Percentiles rank a stretch among this genome's conserved stretches.
phyloP scores from a whole-genome alignment of 2,113 vertebrate species.

The Anhinga anhinga region DNA sequence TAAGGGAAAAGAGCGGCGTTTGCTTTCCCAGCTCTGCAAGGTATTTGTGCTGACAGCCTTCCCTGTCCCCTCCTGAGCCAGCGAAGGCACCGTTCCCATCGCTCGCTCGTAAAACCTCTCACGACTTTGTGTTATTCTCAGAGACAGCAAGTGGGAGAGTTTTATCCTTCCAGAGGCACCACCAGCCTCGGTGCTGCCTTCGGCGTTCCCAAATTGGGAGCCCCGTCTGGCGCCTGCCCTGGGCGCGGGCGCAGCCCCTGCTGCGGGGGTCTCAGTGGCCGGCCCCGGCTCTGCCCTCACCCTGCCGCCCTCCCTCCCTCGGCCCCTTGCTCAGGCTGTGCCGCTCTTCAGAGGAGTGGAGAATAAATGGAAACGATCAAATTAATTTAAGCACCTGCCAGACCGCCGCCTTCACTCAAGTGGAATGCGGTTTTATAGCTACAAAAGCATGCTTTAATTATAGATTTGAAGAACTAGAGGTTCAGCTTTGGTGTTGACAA shows the following conservation, averaged over 20 bases:
- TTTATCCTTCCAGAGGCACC: background rate
- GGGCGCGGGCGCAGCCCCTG: background rate
- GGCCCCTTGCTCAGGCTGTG: background rate
- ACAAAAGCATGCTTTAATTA: background rate
- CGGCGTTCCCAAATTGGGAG: background rate
- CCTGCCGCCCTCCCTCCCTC: background rate
- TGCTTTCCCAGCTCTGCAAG: background rate
- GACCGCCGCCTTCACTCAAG: background rate
- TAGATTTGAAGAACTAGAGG: background rate
- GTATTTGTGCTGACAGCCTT: background rate
- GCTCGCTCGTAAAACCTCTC: background rate
- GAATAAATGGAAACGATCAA: background rate
- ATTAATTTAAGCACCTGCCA: background rate
- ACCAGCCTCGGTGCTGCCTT: background rate
- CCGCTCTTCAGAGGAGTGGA: background rate
- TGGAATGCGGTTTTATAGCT: background rate
- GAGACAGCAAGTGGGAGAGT: background rate
- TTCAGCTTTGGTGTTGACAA: background rate
- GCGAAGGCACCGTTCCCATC: background rate
- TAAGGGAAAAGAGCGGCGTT: background rate
- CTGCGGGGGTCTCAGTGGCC: accelerated
- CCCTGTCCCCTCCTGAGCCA: background rate
- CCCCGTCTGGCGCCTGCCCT: accelerated
- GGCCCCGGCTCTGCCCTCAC: background rate
- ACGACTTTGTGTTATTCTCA: background rate